These are phyloP conservation scores for Furcifer pardalis DNA, from an alignment of 2,797 vertebrate species.

Conservation along the genomic window DNA sequence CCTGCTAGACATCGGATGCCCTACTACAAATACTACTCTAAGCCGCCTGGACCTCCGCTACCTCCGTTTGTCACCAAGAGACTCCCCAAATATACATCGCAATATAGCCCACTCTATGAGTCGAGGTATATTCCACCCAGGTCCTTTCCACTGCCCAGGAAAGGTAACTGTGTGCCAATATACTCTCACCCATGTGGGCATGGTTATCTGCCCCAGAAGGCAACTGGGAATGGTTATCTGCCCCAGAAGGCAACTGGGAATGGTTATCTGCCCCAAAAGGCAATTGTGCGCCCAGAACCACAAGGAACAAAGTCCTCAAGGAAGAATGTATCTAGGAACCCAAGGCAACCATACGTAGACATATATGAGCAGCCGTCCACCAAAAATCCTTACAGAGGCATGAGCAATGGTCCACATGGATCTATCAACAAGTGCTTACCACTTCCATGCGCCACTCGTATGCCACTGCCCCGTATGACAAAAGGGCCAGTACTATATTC, in stretches of 20 bases:
- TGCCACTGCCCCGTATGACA: background rate
- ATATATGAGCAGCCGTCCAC: background rate
- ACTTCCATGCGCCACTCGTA: background rate
- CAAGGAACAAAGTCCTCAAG: background rate
- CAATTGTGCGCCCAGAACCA: background rate
- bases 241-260: background rate
- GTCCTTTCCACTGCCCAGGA: background rate
- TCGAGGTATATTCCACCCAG: background rate
- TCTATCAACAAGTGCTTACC: slow-evolving; percentile 1
- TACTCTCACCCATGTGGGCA: background rate
- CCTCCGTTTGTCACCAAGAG: slow-evolving; percentile 2
- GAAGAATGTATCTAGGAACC: background rate
- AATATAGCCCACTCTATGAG: background rate
- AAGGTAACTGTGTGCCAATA: background rate
- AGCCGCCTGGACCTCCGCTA: background rate
- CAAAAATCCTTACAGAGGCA: background rate
- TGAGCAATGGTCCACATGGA: background rate
- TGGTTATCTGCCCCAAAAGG: background rate
- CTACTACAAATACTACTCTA: slow-evolving; percentile 7
- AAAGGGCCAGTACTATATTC: slow-evolving; percentile 17
- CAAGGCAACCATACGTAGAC: background rate
- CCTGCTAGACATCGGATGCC: slow-evolving; percentile 4
- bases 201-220: background rate
- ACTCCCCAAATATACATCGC: background rate
- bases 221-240: background rate